phyloP scores from a whole-genome alignment of 2,888 invertebrate species.

The Rhagonycha lutea region DNA sequence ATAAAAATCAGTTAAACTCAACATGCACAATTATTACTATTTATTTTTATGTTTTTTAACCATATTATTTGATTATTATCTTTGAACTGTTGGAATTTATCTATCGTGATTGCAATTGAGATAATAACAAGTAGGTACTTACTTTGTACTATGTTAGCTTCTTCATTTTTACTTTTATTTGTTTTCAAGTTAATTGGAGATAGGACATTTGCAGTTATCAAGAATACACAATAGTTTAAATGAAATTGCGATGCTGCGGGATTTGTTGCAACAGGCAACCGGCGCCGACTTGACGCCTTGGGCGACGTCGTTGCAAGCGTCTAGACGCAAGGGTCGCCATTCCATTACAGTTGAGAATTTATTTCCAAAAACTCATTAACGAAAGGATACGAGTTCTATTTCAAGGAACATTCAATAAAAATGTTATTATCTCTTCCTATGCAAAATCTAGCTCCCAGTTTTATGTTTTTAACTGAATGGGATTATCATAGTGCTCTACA shows the following conservation, averaged over 20 bases:
- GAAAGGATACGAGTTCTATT: constrained; percentile 22
- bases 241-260: neutral
- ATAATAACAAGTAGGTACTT: neutral
- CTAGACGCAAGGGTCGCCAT: constrained; percentile 23
- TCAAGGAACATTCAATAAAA: neutral
- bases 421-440: neutral
- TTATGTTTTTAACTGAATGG: neutral
- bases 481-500: no score
- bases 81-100: neutral
- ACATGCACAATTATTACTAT: neutral
- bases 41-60: neutral
- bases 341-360: constrained; percentile 19
- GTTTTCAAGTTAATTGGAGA: neutral
- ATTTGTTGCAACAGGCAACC: constrained; percentile 14
- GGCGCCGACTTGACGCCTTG: constrained; percentile 24
- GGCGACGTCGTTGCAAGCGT: constrained; percentile 25
- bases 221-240: neutral
- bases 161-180: neutral
- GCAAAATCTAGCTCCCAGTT: neutral
- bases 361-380: constrained; percentile 19
- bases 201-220: neutral
- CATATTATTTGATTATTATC: neutral
- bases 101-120: neutral
- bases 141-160: neutral
- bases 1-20: neutral